Conservation (phyloP, 2,113 vertebrate species). For the Tiliqua scincoides region DNA sequence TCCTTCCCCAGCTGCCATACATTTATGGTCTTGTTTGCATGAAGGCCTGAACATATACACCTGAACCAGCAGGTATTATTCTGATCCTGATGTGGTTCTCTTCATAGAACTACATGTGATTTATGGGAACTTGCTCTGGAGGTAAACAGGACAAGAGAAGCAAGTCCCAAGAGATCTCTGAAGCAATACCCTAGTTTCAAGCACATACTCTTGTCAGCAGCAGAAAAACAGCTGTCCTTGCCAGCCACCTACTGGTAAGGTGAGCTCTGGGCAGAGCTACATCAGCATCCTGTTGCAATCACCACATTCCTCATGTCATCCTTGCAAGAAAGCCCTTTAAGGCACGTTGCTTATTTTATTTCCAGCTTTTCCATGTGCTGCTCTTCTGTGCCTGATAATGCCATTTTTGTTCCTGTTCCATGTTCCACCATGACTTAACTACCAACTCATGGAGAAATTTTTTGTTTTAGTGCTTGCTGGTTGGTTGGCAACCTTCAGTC, state of each 20-base stretch:
- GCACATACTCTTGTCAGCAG: no score
- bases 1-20: no score
- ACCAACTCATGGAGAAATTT: background rate
- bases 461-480: background rate
- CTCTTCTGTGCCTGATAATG: background rate
- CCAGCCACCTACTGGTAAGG: background rate
- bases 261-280: no score
- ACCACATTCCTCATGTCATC: background rate
- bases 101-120: no score
- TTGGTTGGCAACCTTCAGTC: no score
- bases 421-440: background rate
- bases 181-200: background rate
- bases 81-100: no score
- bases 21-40: background rate
- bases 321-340: background rate
- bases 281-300: background rate
- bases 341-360: background rate
- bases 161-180: background rate
- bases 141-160: background rate
- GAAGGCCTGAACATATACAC: background rate
- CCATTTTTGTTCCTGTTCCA: background rate
- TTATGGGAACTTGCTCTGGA: background rate
- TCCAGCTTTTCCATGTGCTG: background rate
- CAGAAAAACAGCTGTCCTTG: no score
- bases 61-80: no score